A percentile compares a stretch with the other conserved stretches of the same genome.
phyloP scores from a whole-genome alignment of 2,888 invertebrate species.

The Cerastis leucographa region DNA sequence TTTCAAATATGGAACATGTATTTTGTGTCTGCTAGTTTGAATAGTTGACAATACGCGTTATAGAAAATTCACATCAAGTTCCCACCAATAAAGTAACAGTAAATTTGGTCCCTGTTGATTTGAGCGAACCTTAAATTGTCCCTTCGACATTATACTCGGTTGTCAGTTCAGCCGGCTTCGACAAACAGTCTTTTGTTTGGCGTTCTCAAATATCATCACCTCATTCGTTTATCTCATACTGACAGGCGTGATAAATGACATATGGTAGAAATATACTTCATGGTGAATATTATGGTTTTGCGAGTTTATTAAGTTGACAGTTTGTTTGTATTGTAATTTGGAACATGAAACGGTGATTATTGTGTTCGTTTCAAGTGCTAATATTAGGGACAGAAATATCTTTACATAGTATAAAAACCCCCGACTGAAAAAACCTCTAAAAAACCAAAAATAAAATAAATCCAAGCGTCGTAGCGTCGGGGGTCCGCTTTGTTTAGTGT shows the following conservation, averaged over 20 bases:
- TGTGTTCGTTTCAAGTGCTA: not conserved
- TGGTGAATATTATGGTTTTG: not conserved
- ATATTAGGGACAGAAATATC: not conserved
- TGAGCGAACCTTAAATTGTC: not conserved
- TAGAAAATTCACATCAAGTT: not conserved
- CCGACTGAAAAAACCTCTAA: too few species aligned
- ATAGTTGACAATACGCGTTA: not conserved
- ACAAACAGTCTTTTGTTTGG: constrained; percentile 51
- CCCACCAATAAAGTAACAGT: not conserved
- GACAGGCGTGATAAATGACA: constrained; percentile 31
- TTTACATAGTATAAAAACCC: too few species aligned
- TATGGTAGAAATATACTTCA: constrained; percentile 3
- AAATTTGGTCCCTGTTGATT: too few species aligned
- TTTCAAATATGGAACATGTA: not conserved
- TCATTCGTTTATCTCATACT: constrained; percentile 22
- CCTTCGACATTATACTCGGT: not conserved
- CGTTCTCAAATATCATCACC: constrained; percentile 29
- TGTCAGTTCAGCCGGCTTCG: constrained; percentile 9
- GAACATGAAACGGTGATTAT: not conserved
- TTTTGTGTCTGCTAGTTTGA: not conserved
- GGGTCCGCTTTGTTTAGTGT: too few species aligned
- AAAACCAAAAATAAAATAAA: too few species aligned
- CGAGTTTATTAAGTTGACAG: not conserved
- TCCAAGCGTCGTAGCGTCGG: too few species aligned
- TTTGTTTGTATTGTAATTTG: constrained; percentile 18